Percentiles rank a stretch among this genome's conserved stretches.
phyloP scores from a whole-genome alignment of 2,113 vertebrate species.

The Lophius piscatorius region DNA sequence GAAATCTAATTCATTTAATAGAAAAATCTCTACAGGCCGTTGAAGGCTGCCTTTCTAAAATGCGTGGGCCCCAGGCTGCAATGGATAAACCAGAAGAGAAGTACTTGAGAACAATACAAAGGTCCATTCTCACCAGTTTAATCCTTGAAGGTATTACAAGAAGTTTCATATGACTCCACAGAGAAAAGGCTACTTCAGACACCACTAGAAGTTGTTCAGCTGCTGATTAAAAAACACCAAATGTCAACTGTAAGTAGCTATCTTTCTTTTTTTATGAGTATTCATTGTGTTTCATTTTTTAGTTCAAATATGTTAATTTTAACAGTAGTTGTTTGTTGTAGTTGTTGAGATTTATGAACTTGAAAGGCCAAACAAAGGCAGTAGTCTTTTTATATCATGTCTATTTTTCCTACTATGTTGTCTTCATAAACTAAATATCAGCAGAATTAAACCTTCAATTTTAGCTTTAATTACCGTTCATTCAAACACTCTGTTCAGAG shows the following conservation, averaged over 20 bases:
- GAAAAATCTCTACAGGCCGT: conserved; percentile 31
- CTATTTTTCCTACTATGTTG: too few species aligned
- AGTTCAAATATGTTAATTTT: background rate
- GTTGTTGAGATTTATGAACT: background rate
- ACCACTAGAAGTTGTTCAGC: conserved; percentile 45
- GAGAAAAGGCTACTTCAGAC: conserved; percentile 63
- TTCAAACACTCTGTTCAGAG: conserved; percentile 1
- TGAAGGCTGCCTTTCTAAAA: conserved; percentile 39
- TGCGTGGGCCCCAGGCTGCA: conserved; percentile 35
- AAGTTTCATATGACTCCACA: conserved; percentile 82
- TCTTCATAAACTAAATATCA: too few species aligned
- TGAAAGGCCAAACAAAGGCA: background rate
- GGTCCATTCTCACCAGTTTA: conserved; percentile 74
- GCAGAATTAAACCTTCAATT: too few species aligned
- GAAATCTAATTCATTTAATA: conserved; percentile 2
- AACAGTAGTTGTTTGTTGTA: background rate
- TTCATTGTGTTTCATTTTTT: conserved; percentile 5
- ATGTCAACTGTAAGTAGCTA: conserved; percentile 80
- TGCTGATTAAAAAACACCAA: conserved; percentile 56
- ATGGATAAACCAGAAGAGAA: conserved; percentile 76
- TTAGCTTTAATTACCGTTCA: too few species aligned
- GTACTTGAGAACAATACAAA: conserved; percentile 74
- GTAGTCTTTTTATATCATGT: background rate
- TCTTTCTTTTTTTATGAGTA: conserved; percentile 21
- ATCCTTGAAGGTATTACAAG: conserved; percentile 81